A percentile compares a stretch with the other conserved stretches of the same genome.
Conservation (phyloP, 2,888 invertebrate species). For the Drosophila nr. perissopoda region DNA sequence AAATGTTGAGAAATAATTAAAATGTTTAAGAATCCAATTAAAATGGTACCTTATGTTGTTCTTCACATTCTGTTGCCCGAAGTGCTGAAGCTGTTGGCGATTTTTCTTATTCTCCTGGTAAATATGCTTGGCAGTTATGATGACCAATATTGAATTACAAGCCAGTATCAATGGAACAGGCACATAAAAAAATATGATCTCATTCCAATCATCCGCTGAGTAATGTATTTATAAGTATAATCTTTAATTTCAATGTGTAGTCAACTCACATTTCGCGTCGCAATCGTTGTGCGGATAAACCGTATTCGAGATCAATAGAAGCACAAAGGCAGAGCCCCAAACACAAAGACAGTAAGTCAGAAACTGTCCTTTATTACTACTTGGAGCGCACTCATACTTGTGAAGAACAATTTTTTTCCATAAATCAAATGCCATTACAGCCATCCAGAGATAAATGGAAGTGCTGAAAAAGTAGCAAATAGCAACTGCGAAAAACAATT, state of each 20-base stretch:
- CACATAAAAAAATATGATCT: constrained; percentile 65
- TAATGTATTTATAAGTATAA: background rate
- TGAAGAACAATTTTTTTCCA: constrained; percentile 86
- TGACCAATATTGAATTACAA: background rate
- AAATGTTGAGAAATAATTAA: too few relatives aligned
- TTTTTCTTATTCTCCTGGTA: too few relatives aligned
- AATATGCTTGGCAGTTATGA: too few relatives aligned
- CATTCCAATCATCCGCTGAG: constrained; percentile 53
- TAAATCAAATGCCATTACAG: constrained; percentile 93
- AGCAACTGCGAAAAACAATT: constrained; percentile 46
- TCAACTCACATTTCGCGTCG: constrained; percentile 86
- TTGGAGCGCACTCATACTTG: constrained; percentile 42
- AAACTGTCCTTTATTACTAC: constrained; percentile 64
- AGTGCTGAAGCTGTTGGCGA: too few relatives aligned
- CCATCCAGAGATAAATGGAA: constrained; percentile 93
- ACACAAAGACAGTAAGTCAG: constrained; percentile 68
- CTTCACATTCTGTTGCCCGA: too few relatives aligned
- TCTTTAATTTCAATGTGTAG: background rate
- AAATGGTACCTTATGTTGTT: too few relatives aligned
- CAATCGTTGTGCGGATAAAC: constrained; percentile 86
- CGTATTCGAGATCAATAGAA: constrained; percentile 55
- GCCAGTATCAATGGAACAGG: constrained; percentile 30
- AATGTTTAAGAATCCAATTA: too few relatives aligned
- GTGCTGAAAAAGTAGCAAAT: constrained; percentile 89
- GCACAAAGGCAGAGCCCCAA: constrained; percentile 68